Conservation (phyloP, 2,797 vertebrate genomes). For the Cetoscarus ocellatus region DNA sequence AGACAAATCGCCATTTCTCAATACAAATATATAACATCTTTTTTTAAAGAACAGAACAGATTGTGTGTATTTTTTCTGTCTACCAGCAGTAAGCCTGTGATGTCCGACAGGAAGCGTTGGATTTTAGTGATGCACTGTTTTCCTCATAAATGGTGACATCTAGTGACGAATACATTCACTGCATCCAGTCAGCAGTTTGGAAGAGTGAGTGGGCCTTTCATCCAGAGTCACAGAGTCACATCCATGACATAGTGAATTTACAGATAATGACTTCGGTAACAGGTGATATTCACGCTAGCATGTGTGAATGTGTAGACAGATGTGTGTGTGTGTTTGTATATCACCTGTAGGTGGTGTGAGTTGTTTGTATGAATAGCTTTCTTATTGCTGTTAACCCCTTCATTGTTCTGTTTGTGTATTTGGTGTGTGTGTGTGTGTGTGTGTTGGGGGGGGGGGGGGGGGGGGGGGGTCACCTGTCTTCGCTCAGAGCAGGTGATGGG, state of each 20-base stretch:
- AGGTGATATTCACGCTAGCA: too few species aligned
- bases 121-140: conserved; percentile 12
- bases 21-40: too few species aligned
- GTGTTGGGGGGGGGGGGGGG: too few species aligned
- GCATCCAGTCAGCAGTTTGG: conserved; percentile 10
- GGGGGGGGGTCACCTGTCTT: conserved; percentile 20
- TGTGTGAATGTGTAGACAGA: neutral
- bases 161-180: conserved; percentile 61
- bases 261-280: too few species aligned
- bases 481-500: conserved; percentile 70
- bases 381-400: conserved; percentile 57
- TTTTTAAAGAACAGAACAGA: too few species aligned
- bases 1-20: too few species aligned
- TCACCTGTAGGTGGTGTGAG: conserved; percentile 41
- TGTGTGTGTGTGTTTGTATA: conserved; percentile 27
- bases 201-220: neutral
- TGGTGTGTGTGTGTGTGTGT: neutral
- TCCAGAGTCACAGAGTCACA: too few species aligned
- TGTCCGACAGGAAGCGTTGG: neutral
- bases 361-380: conserved; percentile 67
- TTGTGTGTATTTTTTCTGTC: neutral
- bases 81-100: neutral
- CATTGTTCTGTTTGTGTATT: conserved; percentile 56
- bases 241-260: too few species aligned
- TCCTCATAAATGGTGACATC: conserved; percentile 72